A percentile compares a stretch with the other conserved stretches of the same genome.
Evolutionary conservation across 2,888 invertebrate genomes (phyloP).

Genomic region (Dicyrtomina minuta): DNA sequence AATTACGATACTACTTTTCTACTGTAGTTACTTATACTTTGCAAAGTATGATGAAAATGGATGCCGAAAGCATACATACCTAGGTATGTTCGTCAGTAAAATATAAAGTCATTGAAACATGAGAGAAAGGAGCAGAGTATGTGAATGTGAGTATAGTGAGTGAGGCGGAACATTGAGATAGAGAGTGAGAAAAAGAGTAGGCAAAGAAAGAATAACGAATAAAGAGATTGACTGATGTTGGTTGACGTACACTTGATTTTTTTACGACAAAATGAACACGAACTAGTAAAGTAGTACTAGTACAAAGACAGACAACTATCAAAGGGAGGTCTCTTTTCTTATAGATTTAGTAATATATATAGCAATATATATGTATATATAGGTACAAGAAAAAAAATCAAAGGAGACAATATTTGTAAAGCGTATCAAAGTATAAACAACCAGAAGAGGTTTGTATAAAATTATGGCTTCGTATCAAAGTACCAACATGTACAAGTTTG

Average conservation of each 20-base stretch:
- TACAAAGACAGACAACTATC: slow-evolving; percentile 8
- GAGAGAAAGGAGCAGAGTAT: too few species aligned
- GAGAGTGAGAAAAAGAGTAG: not conserved
- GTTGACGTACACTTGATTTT: slow-evolving; percentile 13
- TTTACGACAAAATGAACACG: slow-evolving; percentile 19
- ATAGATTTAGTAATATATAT: slow-evolving; percentile 17
- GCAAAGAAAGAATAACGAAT: not conserved
- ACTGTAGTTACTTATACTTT: too few species aligned
- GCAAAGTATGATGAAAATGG: too few species aligned
- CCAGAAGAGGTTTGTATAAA: slow-evolving; percentile 39
- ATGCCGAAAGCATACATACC: too few species aligned
- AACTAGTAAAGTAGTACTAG: slow-evolving; percentile 4
- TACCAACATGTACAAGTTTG: slow-evolving; percentile 31
- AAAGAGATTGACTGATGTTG: slow-evolving; percentile 8
- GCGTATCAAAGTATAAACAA: slow-evolving; percentile 44
- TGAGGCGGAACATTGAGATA: too few species aligned
- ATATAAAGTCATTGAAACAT: too few species aligned
- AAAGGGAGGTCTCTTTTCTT: slow-evolving; percentile 14
- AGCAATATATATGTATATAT: not conserved
- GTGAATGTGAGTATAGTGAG: too few species aligned
- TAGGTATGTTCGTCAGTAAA: too few species aligned
- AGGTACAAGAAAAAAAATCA: slow-evolving; percentile 29
- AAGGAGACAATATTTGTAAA: slow-evolving; percentile 30
- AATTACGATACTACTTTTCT: too few species aligned
- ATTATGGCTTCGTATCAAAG: slow-evolving; percentile 37